These are phyloP conservation scores for Mesitornis unicolor DNA, from an alignment of 2,113 vertebrate species.

Conservation along the genomic window DNA sequence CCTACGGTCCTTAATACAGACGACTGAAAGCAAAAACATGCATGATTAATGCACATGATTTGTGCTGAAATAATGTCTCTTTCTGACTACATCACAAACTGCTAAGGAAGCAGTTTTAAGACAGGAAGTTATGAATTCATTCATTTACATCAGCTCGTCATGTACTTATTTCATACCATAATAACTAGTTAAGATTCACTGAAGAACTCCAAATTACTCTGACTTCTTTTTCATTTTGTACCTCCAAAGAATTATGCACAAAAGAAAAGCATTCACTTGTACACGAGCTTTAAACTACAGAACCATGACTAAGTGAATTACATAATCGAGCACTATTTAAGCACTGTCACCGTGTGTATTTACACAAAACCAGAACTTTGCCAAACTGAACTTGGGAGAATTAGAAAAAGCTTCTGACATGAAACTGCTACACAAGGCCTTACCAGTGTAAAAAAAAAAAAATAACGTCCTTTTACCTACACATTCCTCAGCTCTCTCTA, in stretches of 20 bases:
- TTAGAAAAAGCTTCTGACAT: not conserved
- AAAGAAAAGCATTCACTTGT: not conserved
- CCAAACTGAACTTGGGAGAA: not conserved
- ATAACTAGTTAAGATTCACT: not conserved
- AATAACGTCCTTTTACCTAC: not conserved
- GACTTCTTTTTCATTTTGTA: not conserved
- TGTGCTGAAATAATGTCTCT: conserved; percentile 5
- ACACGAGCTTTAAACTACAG: not conserved
- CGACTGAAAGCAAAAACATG: conserved; percentile 9
- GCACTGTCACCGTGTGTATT: not conserved
- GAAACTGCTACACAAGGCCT: not conserved
- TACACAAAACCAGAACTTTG: not conserved
- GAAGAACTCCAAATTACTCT: not conserved
- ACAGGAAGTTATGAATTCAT: not conserved
- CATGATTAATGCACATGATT: not conserved
- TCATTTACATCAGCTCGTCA: conserved; percentile 4
- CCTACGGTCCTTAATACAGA: not conserved
- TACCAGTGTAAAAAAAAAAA: not conserved
- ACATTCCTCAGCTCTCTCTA: not conserved
- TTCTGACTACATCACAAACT: not conserved
- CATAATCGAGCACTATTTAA: not conserved
- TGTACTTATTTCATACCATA: not conserved
- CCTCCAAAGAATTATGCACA: not conserved
- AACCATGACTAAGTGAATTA: not conserved
- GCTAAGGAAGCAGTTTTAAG: conserved; percentile 16